These are phyloP conservation scores for Gibbula magus DNA, from an alignment of 2,888 invertebrate species.

Conservation along the genomic window DNA sequence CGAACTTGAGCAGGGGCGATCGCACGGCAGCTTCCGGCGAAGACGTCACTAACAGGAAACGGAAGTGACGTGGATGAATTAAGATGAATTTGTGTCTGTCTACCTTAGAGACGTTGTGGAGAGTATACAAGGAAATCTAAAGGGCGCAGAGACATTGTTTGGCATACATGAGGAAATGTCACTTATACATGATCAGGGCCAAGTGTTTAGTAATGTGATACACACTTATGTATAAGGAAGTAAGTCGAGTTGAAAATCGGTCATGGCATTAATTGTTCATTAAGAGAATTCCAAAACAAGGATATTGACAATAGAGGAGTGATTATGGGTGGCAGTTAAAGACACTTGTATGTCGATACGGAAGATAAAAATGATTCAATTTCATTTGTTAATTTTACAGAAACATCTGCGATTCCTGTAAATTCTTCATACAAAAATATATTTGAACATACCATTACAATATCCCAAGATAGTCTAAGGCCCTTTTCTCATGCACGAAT, in stretches of 20 bases:
- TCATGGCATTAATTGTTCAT: not conserved
- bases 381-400: no score
- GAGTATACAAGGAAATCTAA: no score
- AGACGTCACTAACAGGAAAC: slow-evolving; percentile 23
- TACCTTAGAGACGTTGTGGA: not conserved
- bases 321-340: not conserved
- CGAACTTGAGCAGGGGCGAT: slow-evolving; percentile 1
- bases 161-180: no score
- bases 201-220: not conserved
- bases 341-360: not conserved
- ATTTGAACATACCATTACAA: no score
- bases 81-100: not conserved
- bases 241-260: not conserved
- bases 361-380: no score
- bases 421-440: not conserved
- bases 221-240: no score
- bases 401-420: not conserved
- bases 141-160: no score
- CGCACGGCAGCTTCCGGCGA: slow-evolving; percentile 17
- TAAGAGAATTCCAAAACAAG: not conserved
- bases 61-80: not conserved
- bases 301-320: not conserved
- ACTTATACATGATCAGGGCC: not conserved
- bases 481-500: no score
- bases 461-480: no score